Conservation (phyloP, 2,113 vertebrate genomes). For the Psilopsiagon aymara region DNA sequence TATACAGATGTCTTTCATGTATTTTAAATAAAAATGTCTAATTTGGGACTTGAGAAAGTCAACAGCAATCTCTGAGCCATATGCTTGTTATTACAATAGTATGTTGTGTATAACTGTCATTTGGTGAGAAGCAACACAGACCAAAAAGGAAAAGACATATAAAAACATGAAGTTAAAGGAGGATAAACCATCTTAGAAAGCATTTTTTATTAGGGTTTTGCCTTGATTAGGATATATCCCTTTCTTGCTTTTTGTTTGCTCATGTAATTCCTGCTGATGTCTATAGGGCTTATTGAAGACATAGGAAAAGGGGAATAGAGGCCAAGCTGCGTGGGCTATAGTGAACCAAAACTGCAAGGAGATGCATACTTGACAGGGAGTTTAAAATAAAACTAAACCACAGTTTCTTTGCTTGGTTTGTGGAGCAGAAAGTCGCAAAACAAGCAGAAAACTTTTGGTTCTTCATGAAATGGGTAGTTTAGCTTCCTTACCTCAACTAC, state of each 20-base stretch:
- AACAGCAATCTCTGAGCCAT: neutral
- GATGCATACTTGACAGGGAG: constrained; percentile 1
- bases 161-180: neutral
- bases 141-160: neutral
- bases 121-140: constrained; percentile 16
- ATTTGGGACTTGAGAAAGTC: constrained; percentile 49
- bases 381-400: constrained; percentile 52
- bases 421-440: constrained; percentile 60
- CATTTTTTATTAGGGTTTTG: neutral
- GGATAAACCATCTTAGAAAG: neutral
- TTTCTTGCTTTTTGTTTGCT: constrained; percentile 13
- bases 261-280: neutral
- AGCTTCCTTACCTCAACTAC: constrained; percentile 12
- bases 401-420: constrained; percentile 56
- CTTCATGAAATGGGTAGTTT: constrained; percentile 37
- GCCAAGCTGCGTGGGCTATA: neutral
- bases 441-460: constrained; percentile 56
- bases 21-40: constrained; percentile 65
- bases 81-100: constrained; percentile 31
- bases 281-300: neutral
- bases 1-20: constrained; percentile 46
- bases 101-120: neutral
- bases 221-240: neutral
- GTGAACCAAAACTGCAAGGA: constrained; percentile 26
- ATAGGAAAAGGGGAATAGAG: constrained; percentile 17